Evolutionary conservation across 1,140 invertebrate species (phyloP), one percentile per base, ranked within the genome.

Genomic region (Mercenaria mercenaria): DNA sequence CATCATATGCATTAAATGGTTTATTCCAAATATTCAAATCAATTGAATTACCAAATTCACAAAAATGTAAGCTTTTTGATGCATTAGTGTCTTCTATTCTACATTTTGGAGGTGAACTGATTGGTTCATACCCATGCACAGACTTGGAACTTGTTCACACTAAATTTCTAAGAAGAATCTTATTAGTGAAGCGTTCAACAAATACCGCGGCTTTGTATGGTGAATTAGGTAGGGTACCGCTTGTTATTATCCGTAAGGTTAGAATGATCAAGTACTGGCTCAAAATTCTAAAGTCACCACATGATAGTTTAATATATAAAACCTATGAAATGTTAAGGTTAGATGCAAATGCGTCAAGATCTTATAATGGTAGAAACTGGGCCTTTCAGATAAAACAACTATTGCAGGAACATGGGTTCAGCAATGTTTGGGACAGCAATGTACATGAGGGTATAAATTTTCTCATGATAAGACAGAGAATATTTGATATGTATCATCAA

Each of bases 401-500:
- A n/a, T n/a, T n/a, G n/a, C n/a, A n/a, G n/a, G n/a, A n/a, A n/a
- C n/a, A n/a, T n/a, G n/a, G n/a, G n/a, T n/a, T n/a, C n/a, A n/a
- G n/a, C n/a, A n/a, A n/a, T n/a, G n/a, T n/a, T n/a, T n/a, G n/a
- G n/a, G n/a, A n/a, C n/a, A n/a, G n/a, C n/a, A n/a, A n/a, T n/a
- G n/a, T n/a, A n/a, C 76, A 59, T 10, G 52, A 20, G 20, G 52
- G 50, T n/a, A 50, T 50, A n/a, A 52, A 79, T 37, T 43, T 39
- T 39, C 15, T 15, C 15, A 76, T 39, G 37, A 76, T 76, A 39
- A 26, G 18, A 41, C 37, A 76, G 20, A 26, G 72, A 39, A 76
- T 76, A 20, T 41, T 41, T 41, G 72, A 76, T 41, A 76, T 76
- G 23, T 76, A 41, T 76, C 15, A 76, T 32, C 72, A 76, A 43